Evolutionary conservation across 2,888 invertebrate species (phyloP).

Genomic region (Leucoptera coffeella): DNA sequence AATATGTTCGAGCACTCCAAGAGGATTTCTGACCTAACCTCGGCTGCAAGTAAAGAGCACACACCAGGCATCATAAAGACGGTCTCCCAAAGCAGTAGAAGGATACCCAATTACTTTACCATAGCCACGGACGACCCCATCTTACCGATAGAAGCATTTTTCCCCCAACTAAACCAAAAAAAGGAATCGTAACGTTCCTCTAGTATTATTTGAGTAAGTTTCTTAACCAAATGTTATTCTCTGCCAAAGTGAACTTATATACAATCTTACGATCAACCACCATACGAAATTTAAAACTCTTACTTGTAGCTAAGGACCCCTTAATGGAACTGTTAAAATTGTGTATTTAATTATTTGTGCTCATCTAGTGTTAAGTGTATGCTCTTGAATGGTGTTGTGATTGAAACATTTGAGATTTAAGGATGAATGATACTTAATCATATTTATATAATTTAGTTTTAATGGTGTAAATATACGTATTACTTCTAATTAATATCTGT

Average conservation of each 20-base stretch:
- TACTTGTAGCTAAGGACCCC: too few relatives aligned
- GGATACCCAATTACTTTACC: slow-evolving; percentile 64
- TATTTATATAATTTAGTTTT: slow-evolving; percentile 17
- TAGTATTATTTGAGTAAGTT: slow-evolving; percentile 8
- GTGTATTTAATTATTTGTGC: too few relatives aligned
- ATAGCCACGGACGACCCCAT: slow-evolving; percentile 75
- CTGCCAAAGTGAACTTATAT: slow-evolving; percentile 38
- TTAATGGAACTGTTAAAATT: too few relatives aligned
- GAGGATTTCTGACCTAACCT: slow-evolving; percentile 66
- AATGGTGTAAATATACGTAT: slow-evolving; percentile 46
- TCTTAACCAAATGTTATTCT: slow-evolving; percentile 30
- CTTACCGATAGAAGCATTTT: slow-evolving; percentile 74
- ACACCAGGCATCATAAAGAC: slow-evolving; percentile 66
- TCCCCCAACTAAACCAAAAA: slow-evolving; percentile 64
- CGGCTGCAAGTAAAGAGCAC: slow-evolving; percentile 66
- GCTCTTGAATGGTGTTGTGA: too few relatives aligned
- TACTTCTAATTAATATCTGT: slow-evolving; percentile 13
- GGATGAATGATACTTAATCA: slow-evolving; percentile 3
- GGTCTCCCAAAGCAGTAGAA: slow-evolving; percentile 54
- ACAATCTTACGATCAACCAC: too few relatives aligned
- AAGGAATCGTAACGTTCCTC: slow-evolving; percentile 40
- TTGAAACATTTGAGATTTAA: not conserved
- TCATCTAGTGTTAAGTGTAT: too few relatives aligned
- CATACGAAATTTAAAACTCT: too few relatives aligned
- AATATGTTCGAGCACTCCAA: slow-evolving; percentile 54